Base-by-base conservation (phyloP, 1,140 invertebrate genomes). In the Centruroides sculpturatus region DNA sequence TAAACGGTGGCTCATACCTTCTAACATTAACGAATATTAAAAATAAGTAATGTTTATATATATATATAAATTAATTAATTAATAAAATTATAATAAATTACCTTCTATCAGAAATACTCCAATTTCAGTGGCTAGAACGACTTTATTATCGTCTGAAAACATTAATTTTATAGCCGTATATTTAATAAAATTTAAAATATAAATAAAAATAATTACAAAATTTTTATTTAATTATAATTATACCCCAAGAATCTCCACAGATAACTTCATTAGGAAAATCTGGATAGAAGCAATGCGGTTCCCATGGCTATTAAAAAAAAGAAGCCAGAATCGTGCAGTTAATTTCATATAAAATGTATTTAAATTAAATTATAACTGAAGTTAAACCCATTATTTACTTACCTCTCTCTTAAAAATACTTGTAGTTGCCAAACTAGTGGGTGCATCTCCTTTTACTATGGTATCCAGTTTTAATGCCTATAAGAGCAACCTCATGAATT, bases 401-500 rank as follows among this genome's bases (percentile, higher is more conserved):
- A 77, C 76, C 68, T 85, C 82, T 63, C 82, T 77, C 71, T 84
- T 86, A 56, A 86, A 79, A 4, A 86, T 78, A 50, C 86, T 85
- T 3, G 85, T 85, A 2, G 85, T 88, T 0, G 85, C 84, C 23
- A 88, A 72, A 63, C 86, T 89, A 3, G 87, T 91, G 1, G 88
- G 88, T 0, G 88, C 88, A 67, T 90, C 84, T 6, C 88, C 88
- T 62, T 86, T 81, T 23, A 89, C 80, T 23, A 92, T 89, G 0
- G 86, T 87, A 69, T 90, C 87, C 60, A 90, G 70, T 71, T 92
- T 90, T 35, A 90, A n/a, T 34, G 63, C 60, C 63, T 62, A 34
- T 12, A 57, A 55, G 8, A 2, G 23, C 23, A 23, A n/a, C 23
- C 23, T 23, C 23, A 23, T 23, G 23, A 23, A 23, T 23, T 23